phyloP scores from a whole-genome alignment of 2,797 vertebrate species.

The Aeoliscus strigatus region DNA sequence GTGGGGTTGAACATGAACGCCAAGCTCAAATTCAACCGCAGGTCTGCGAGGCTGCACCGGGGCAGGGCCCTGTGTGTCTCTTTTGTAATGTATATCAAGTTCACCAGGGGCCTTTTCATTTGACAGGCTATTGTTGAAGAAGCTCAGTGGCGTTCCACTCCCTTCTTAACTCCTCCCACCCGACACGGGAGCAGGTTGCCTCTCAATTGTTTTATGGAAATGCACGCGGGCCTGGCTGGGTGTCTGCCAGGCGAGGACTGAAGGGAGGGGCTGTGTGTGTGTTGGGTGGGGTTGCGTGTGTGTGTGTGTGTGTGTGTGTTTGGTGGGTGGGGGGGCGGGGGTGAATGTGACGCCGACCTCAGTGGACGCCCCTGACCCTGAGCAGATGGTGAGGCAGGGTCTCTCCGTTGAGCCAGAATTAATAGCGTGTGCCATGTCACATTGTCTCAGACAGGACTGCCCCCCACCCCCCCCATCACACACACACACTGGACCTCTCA shows the following conservation, averaged over 20 bases:
- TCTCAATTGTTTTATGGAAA: conserved; percentile 83
- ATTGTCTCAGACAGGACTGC: conserved; percentile 80
- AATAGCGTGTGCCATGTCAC: conserved; percentile 88
- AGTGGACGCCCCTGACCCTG: conserved; percentile 83
- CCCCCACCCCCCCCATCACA: not conserved
- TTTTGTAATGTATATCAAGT: conserved; percentile 87
- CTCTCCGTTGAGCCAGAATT: conserved; percentile 85
- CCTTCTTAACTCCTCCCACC: conserved; percentile 58
- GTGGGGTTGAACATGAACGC: too few species aligned
- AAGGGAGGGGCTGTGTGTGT: conserved; percentile 37
- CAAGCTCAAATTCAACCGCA: conserved; percentile 73
- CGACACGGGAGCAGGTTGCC: conserved; percentile 77
- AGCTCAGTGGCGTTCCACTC: conserved; percentile 47
- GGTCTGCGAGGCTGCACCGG: conserved; percentile 33
- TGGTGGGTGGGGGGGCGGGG: conserved; percentile 9
- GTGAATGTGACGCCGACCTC: conserved; percentile 76
- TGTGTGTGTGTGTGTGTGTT: conserved; percentile 24
- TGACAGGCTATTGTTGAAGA: conserved; percentile 75
- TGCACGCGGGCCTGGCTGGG: conserved; percentile 69
- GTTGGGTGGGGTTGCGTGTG: conserved; percentile 37
- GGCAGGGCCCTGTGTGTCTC: conserved; percentile 57
- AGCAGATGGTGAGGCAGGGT: conserved; percentile 86
- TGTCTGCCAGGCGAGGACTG: conserved; percentile 70
- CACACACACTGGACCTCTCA: conserved; percentile 5
- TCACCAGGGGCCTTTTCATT: conserved; percentile 71